A percentile compares a stretch with the other conserved stretches of the same genome.
Evolutionary conservation across 2,797 vertebrate genomes (phyloP).

Genomic region (Acomys russatus): DNA sequence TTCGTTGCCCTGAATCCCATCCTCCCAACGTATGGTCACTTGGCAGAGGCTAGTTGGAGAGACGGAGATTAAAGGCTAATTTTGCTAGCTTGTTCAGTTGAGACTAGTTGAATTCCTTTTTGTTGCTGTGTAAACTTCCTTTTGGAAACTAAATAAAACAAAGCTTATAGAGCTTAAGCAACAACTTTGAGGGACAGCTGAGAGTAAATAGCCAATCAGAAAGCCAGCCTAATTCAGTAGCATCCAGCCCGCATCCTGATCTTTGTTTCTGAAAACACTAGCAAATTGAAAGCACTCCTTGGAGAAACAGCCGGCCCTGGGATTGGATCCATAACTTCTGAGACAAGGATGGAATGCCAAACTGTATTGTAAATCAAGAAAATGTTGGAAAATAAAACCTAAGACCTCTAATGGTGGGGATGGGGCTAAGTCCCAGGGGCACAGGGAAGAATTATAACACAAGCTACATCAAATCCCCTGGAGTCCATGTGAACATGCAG

Average conservation of each 20-base stretch:
- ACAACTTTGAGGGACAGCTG: not conserved
- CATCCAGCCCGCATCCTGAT: rapidly evolving
- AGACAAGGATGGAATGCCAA: not conserved
- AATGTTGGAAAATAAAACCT: too few relatives aligned
- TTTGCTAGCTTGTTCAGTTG: not conserved
- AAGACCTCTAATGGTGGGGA: rapidly evolving
- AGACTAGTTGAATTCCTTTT: not conserved
- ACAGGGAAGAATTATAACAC: not conserved
- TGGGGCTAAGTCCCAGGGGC: rapidly evolving
- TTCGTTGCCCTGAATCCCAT: not conserved
- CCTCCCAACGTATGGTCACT: not conserved
- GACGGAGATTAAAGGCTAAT: not conserved
- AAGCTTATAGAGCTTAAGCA: not conserved
- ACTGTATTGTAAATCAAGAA: not conserved
- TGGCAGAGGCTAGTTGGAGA: not conserved
- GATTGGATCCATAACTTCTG: rapidly evolving
- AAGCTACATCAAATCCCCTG: not conserved
- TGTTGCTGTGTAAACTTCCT: not conserved
- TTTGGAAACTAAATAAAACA: conserved; percentile 4
- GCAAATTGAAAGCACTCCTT: not conserved
- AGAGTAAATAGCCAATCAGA: not conserved
- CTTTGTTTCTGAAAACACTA: not conserved
- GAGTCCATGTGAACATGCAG: rapidly evolving
- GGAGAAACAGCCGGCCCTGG: not conserved
- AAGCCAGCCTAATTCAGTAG: not conserved